These are phyloP conservation scores for Epizoanthus scotinus DNA, from an alignment of 92 coral and sea anemone species.

Conservation along the genomic window DNA sequence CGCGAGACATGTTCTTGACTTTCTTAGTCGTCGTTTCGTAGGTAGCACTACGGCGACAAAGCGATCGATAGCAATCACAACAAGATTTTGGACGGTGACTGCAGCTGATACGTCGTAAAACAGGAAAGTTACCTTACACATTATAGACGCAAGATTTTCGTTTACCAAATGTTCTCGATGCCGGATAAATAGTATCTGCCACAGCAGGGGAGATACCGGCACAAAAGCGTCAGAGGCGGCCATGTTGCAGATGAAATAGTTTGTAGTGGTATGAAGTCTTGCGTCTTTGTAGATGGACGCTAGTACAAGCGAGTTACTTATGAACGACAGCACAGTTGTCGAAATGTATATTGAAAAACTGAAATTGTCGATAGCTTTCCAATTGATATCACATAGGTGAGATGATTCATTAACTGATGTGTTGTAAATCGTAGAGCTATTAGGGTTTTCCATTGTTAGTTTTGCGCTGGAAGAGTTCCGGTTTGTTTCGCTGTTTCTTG, in stretches of 20 bases:
- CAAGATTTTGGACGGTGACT: constrained; percentile 27
- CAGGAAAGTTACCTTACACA: constrained; percentile 17
- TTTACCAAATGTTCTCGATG: neutral
- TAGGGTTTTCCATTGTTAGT: neutral
- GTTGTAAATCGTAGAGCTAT: neutral
- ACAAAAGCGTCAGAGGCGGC: constrained; percentile 7
- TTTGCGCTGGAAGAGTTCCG: neutral
- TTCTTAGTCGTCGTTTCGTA: neutral
- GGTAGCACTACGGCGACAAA: constrained; percentile 19
- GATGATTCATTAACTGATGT: neutral
- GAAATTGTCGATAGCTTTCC: constrained; percentile 8
- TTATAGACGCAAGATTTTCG: neutral
- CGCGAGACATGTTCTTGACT: neutral
- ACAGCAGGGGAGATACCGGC: neutral
- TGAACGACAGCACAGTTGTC: neutral
- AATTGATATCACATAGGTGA: constrained; percentile 2
- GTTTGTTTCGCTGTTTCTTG: neutral
- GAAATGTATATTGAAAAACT: neutral
- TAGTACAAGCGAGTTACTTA: constrained; percentile 1
- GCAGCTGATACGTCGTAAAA: constrained; percentile 23
- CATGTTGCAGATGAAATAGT: constrained; percentile 24
- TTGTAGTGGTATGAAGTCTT: constrained; percentile 9
- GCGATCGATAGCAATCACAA: constrained; percentile 29
- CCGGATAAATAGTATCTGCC: constrained; percentile 15
- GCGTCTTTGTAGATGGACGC: constrained; percentile 19